A percentile compares a stretch with the other conserved stretches of the same genome.
phyloP scores from a whole-genome alignment of 2,888 invertebrate genomes.

The Drosophila helvetica region DNA sequence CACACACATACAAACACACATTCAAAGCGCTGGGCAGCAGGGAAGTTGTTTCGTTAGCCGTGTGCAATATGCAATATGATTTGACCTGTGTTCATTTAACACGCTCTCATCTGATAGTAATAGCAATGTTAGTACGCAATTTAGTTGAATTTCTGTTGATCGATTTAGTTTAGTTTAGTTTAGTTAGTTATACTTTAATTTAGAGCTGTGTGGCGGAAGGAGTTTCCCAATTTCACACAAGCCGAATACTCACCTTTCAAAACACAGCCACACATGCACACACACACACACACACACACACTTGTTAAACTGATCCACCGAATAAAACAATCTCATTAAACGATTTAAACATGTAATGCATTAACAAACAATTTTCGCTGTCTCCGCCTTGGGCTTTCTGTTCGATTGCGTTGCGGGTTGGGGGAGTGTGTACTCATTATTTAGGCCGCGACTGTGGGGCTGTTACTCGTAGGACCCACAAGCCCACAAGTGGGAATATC shows the following conservation, averaged over 20 bases:
- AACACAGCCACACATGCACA: constrained; percentile 12
- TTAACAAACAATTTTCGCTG: constrained; percentile 45
- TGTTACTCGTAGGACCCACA: constrained; percentile 47
- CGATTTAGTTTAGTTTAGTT: constrained; percentile 67
- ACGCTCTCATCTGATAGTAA: constrained; percentile 56
- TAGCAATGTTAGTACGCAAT: constrained; percentile 72
- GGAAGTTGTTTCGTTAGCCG: constrained; percentile 56
- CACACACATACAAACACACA: constrained; percentile 30
- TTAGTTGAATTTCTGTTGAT: constrained; percentile 73
- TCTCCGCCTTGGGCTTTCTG: constrained; percentile 61
- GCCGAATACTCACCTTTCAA: constrained; percentile 21
- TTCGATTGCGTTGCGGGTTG: constrained; percentile 36
- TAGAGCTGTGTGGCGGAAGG: constrained; percentile 64
- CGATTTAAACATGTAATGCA: constrained; percentile 62
- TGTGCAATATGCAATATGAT: constrained; percentile 72
- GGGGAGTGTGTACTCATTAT: constrained; percentile 52
- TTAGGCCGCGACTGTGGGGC: constrained; percentile 66
- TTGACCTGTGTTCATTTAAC: constrained; percentile 54
- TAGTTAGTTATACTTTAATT: constrained; percentile 70
- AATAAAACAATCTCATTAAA: constrained; percentile 77
- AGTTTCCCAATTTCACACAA: constrained; percentile 33
- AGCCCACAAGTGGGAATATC: constrained; percentile 33
- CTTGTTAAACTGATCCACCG: constrained; percentile 80
- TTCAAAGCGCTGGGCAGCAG: constrained; percentile 15
- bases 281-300: constrained; percentile 56